Percentiles rank a stretch among this genome's conserved stretches.
Evolutionary conservation across 2,797 vertebrate species (phyloP).

Genomic region (Enteromius argenteus): DNA sequence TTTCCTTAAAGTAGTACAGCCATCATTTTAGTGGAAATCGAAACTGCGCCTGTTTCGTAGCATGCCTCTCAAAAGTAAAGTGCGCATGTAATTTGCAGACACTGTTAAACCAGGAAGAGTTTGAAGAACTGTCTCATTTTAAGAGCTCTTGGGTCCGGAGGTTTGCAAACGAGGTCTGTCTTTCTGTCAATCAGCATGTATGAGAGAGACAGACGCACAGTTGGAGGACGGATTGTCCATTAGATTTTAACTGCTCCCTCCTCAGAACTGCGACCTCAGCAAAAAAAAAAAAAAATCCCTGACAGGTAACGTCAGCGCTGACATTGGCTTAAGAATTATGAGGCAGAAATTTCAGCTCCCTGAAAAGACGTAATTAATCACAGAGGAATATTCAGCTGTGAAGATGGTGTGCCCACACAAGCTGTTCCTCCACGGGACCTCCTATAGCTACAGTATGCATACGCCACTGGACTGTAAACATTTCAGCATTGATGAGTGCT

Average conservation of each 20-base stretch:
- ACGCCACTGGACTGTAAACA: conserved; percentile 10
- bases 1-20: not conserved
- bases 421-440: conserved; percentile 28
- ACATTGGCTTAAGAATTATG: conserved; percentile 69
- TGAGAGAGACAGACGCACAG: conserved; percentile 61
- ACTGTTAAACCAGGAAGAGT: conserved; percentile 62
- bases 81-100: not conserved
- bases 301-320: conserved; percentile 68
- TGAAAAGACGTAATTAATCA: conserved; percentile 65
- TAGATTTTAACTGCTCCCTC: conserved; percentile 69
- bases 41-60: not conserved
- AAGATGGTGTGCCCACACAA: conserved; percentile 18
- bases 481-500: not conserved
- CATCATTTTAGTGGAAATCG: not conserved
- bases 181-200: conserved; percentile 69
- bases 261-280: conserved; percentile 69
- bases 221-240: conserved; percentile 71
- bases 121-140: conserved; percentile 68
- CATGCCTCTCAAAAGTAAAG: not conserved
- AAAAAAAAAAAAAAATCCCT: conserved; percentile 57
- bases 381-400: conserved; percentile 39
- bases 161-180: conserved; percentile 70
- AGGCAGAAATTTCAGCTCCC: conserved; percentile 59
- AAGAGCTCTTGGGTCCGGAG: conserved; percentile 63
- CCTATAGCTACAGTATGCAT: conserved; percentile 9